phyloP scores from a whole-genome alignment of 2,113 vertebrate species.

The Protomyctophum bolini region DNA sequence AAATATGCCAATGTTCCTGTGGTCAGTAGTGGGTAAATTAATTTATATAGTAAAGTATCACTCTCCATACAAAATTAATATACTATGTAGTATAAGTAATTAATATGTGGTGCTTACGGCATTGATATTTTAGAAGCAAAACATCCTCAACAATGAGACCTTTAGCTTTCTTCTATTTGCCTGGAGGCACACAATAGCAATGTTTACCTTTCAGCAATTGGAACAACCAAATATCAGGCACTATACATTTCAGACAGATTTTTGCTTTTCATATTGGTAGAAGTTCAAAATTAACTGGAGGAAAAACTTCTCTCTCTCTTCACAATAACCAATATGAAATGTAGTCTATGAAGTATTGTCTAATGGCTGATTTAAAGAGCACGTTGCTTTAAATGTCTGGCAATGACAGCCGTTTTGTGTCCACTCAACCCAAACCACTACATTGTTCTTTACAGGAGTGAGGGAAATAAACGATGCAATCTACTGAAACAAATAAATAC shows the following conservation, averaged over 20 bases:
- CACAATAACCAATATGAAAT: constrained; percentile 4
- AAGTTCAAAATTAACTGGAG: constrained; percentile 20
- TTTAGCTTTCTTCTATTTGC: constrained; percentile 6
- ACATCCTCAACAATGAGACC: constrained; percentile 11
- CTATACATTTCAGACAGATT: constrained; percentile 31
- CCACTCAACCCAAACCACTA: constrained; percentile 4
- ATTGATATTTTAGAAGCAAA: constrained; percentile 15
- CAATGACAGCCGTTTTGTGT: constrained; percentile 20
- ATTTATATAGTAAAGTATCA: constrained; percentile 8
- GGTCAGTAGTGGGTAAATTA: neutral
- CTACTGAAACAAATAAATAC: constrained; percentile 50
- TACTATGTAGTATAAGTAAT: constrained; percentile 18
- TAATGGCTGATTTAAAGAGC: constrained; percentile 15
- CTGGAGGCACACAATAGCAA: constrained; percentile 11
- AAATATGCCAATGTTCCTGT: constrained; percentile 11
- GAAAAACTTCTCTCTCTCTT: neutral
- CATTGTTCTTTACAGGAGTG: constrained; percentile 8
- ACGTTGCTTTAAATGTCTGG: constrained; percentile 47
- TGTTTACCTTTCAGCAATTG: constrained; percentile 1
- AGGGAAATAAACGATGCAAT: constrained; percentile 17
- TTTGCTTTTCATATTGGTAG: constrained; percentile 18
- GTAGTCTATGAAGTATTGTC: neutral
- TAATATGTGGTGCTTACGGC: neutral
- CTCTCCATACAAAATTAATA: neutral
- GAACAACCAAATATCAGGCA: constrained; percentile 53